Conservation (phyloP, 2,888 invertebrate species). For the Melipona beecheii region DNA sequence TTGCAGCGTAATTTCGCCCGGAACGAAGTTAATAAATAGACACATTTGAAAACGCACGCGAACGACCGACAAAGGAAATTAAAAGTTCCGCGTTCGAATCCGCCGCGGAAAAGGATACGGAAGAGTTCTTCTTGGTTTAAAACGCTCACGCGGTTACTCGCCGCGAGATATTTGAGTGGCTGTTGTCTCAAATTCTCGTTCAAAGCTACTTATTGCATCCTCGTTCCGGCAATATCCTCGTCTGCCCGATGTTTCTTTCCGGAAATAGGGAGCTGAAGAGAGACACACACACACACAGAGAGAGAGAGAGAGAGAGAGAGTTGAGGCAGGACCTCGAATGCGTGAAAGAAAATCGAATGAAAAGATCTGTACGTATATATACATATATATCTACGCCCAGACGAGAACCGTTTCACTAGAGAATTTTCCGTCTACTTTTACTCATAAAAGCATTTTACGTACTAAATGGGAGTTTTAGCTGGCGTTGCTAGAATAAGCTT, state of each 20-base stretch:
- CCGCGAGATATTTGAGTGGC: constrained; percentile 7
- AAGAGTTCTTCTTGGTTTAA: constrained; percentile 13
- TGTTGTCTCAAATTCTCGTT: constrained; percentile 4
- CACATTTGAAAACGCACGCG: not conserved
- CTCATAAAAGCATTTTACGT: not conserved
- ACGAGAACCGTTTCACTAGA: not conserved
- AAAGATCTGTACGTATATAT: not conserved
- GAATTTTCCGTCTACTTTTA: not conserved
- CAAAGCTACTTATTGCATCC: not conserved
- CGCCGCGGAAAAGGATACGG: not conserved
- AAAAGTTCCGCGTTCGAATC: constrained; percentile 5
- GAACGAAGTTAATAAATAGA: constrained; percentile 5
- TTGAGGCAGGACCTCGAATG: too few species aligned
- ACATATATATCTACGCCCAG: not conserved
- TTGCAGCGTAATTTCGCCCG: not conserved
- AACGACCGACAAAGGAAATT: constrained; percentile 5
- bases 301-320: not conserved
- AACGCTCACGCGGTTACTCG: not conserved
- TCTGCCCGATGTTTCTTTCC: not conserved
- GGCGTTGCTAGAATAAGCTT: too few species aligned
- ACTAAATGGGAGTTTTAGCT: not conserved
- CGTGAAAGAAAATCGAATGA: not conserved
- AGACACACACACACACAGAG: too few species aligned
- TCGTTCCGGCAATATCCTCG: not conserved
- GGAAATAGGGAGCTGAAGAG: not conserved